Evolutionary conservation across 2,888 invertebrate genomes (phyloP).

Genomic region (Tenthredo amoena): DNA sequence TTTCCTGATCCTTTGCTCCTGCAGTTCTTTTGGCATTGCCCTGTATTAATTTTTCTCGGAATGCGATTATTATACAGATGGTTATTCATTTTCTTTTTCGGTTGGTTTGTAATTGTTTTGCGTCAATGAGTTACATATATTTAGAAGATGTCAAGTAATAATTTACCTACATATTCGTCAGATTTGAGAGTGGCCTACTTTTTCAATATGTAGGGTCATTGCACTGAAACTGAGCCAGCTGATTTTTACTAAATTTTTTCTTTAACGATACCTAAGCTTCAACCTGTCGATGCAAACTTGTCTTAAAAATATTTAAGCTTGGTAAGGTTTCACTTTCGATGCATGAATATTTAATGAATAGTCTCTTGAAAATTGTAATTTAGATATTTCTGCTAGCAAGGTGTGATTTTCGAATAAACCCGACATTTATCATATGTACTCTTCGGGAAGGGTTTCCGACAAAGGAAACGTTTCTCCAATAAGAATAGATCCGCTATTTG

Average conservation of each 20-base stretch:
- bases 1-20: not conserved
- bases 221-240: not conserved
- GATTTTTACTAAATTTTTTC: not conserved
- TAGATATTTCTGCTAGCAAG: not conserved
- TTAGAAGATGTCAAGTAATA: not conserved
- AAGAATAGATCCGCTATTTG: not conserved
- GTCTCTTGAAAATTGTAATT: not conserved
- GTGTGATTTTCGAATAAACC: not conserved
- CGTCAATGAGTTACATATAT: not conserved
- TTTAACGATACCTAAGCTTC: not conserved
- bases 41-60: not conserved
- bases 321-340: not conserved
- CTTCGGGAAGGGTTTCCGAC: not conserved
- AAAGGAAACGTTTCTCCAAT: not conserved
- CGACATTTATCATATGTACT: not conserved
- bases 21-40: slow-evolving; percentile 19
- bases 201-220: not conserved
- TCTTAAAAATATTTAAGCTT: not conserved
- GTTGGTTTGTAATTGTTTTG: not conserved
- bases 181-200: not conserved
- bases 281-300: not conserved
- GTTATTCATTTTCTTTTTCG: not conserved
- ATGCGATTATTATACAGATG: not conserved
- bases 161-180: not conserved
- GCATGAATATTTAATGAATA: not conserved